Evolutionary conservation across 64 coral and sea anemone species (phyloP).

Genomic region (Hydrozoanthus tunicans): DNA sequence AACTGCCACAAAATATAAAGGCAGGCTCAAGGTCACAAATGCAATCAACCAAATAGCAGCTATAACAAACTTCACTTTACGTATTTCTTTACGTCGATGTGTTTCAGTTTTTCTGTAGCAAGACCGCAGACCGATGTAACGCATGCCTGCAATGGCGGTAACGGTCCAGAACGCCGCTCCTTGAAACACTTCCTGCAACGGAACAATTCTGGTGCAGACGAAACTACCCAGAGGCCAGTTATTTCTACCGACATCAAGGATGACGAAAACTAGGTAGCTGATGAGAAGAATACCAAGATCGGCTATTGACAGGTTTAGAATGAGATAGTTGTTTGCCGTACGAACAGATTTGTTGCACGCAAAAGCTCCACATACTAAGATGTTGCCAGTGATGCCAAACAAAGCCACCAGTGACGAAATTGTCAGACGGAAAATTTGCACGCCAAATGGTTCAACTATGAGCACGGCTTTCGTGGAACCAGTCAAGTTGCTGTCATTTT

Average conservation of each 20-base stretch:
- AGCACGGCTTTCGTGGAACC: neutral
- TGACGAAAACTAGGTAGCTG: neutral
- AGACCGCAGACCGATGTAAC: neutral
- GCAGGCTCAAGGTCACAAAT: neutral
- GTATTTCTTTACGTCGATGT: neutral
- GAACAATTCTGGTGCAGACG: neutral
- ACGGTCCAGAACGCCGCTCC: neutral
- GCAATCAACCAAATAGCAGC: neutral
- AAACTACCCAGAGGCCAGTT: neutral
- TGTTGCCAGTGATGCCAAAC: neutral
- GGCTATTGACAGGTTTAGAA: neutral
- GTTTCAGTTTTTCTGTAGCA: neutral
- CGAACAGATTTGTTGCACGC: neutral
- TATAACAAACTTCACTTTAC: neutral
- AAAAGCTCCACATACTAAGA: neutral
- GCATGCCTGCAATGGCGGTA: neutral
- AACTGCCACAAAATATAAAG: neutral
- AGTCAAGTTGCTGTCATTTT: neutral
- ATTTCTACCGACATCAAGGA: neutral
- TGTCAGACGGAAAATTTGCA: conserved; percentile 1
- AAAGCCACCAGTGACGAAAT: neutral
- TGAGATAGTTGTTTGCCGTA: conserved; percentile 9
- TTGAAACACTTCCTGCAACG: neutral
- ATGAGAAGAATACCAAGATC: conserved; percentile 16
- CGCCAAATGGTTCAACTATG: neutral